Evolutionary conservation across 2,797 vertebrate genomes (phyloP).

Genomic region (Pampus argenteus): DNA sequence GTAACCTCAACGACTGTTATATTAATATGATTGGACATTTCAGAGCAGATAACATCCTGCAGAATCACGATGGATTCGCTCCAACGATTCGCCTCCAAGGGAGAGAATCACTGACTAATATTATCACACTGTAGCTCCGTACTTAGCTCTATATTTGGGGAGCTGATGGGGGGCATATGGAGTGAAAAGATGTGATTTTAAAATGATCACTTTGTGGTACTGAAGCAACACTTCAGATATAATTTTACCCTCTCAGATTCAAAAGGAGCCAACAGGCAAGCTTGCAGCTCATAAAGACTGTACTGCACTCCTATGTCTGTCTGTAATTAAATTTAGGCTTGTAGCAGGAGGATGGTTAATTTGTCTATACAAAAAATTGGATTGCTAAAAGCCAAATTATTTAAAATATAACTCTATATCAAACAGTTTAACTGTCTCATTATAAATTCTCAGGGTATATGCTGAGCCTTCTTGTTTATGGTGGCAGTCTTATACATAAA

Average conservation of each 20-base stretch:
- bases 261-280: constrained; percentile 43
- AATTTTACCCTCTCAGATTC: constrained; percentile 63
- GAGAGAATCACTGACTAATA: constrained; percentile 66
- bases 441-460: neutral
- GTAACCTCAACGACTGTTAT: constrained; percentile 12
- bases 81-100: constrained; percentile 50
- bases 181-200: constrained; percentile 59
- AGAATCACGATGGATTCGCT: constrained; percentile 53
- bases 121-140: constrained; percentile 63
- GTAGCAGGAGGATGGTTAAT: neutral
- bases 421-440: neutral
- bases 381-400: neutral
- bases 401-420: neutral
- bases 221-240: constrained; percentile 72
- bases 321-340: constrained; percentile 4
- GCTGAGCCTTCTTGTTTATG: neutral
- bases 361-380: constrained; percentile 1
- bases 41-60: constrained; percentile 47
- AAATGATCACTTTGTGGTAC: constrained; percentile 70
- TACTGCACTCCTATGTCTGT: constrained; percentile 68
- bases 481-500: neutral
- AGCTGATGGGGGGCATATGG: constrained; percentile 62
- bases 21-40: constrained; percentile 39
- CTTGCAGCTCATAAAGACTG: constrained; percentile 50
- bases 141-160: constrained; percentile 69